Evolutionary conservation across 1,140 invertebrate genomes (phyloP).

Genomic region (Cyphomyrmex costatus): DNA sequence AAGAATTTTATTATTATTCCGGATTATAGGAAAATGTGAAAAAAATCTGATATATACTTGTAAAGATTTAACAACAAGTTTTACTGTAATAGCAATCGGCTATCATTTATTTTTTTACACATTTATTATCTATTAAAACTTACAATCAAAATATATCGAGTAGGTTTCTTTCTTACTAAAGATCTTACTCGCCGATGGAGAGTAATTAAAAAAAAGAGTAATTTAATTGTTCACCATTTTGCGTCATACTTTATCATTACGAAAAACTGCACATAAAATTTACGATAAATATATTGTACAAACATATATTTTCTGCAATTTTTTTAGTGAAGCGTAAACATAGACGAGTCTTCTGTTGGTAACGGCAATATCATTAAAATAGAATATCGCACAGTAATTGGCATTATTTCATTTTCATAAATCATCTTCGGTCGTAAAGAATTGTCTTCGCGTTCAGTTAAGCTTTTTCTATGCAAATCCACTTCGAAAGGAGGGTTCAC

Average conservation of each 20-base stretch:
- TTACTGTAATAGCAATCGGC: too few species aligned
- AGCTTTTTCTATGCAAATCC: not conserved
- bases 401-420: not conserved
- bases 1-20: not conserved
- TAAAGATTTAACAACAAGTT: too few species aligned
- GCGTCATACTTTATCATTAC: not conserved
- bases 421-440: not conserved
- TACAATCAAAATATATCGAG: too few species aligned
- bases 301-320: not conserved
- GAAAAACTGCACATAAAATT: not conserved
- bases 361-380: not conserved
- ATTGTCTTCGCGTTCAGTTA: not conserved
- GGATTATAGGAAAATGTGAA: too few species aligned
- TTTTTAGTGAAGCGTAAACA: not conserved
- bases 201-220: not conserved
- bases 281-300: not conserved
- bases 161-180: too few species aligned
- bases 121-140: too few species aligned
- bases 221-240: not conserved
- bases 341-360: not conserved
- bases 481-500: not conserved
- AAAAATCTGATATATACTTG: too few species aligned
- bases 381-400: not conserved
- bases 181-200: too few species aligned
- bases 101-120: too few species aligned